phyloP scores from a whole-genome alignment of 2,113 vertebrate genomes.

The Paratilapia polleni region DNA sequence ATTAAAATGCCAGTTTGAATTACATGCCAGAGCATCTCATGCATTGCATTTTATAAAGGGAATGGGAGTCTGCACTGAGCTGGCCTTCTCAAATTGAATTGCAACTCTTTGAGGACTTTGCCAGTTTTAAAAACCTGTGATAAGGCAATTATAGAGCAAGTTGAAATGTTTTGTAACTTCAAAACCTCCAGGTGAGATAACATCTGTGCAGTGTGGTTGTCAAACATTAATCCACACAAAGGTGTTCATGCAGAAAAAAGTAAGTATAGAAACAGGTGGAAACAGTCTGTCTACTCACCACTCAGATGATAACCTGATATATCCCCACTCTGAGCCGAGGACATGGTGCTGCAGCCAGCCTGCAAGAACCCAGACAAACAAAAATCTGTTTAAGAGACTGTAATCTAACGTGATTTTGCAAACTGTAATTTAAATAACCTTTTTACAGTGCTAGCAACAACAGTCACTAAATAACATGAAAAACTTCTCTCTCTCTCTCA shows the following conservation, averaged over 20 bases:
- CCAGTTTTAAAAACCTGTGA: constrained; percentile 33
- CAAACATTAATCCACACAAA: neutral
- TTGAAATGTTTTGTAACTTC: neutral
- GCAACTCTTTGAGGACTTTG: constrained; percentile 4
- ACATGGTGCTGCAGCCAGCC: constrained; percentile 80
- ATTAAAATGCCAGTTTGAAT: constrained; percentile 11
- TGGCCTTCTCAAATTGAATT: constrained; percentile 4
- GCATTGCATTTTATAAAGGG: neutral
- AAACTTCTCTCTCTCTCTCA: neutral
- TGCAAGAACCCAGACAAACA: constrained; percentile 42
- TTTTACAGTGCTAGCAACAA: neutral
- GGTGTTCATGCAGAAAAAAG: neutral
- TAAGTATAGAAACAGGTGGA: neutral
- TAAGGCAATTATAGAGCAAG: neutral
- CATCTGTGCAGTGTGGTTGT: neutral
- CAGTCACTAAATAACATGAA: neutral
- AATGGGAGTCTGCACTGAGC: neutral
- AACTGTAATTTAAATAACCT: neutral
- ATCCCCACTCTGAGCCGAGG: constrained; percentile 77
- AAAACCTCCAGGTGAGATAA: neutral
- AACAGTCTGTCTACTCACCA: constrained; percentile 73
- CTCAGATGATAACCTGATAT: constrained; percentile 83
- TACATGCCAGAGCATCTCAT: constrained; percentile 3
- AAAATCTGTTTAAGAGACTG: constrained; percentile 2
- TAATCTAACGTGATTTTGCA: neutral